These are phyloP conservation scores for Loripinus fragilis DNA, from an alignment of 2,888 invertebrate species.

Conservation along the genomic window DNA sequence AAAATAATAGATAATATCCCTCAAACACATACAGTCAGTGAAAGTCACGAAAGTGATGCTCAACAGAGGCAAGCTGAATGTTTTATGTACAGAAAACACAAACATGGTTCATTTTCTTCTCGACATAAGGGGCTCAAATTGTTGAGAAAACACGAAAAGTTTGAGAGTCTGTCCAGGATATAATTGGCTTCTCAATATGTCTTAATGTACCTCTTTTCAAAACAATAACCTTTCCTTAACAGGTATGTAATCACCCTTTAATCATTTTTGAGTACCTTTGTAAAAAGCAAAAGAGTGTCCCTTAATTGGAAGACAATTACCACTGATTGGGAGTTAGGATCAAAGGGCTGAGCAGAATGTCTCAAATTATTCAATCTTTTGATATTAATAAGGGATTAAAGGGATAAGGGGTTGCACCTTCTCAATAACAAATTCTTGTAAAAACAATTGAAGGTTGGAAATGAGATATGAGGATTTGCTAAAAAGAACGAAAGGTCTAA, in stretches of 20 bases:
- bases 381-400: constrained; percentile 38
- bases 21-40: not conserved
- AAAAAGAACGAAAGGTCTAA: not conserved
- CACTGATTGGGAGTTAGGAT: constrained; percentile 40
- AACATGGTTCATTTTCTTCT: constrained; percentile 4
- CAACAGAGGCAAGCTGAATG: not conserved
- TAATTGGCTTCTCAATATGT: constrained; percentile 18
- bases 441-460: not conserved
- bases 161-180: not conserved
- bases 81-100: not conserved
- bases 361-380: constrained; percentile 43
- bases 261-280: constrained; percentile 39
- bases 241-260: constrained; percentile 38
- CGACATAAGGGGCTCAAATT: constrained; percentile 23
- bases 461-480: constrained; percentile 12
- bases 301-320: constrained; percentile 8
- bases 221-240: constrained; percentile 44
- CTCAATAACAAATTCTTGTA: constrained; percentile 9
- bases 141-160: constrained; percentile 21
- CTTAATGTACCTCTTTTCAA: constrained; percentile 31
- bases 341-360: constrained; percentile 44
- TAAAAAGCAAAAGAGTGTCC: constrained; percentile 40
- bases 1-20: constrained; percentile 11
- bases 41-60: constrained; percentile 15
- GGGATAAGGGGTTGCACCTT: not conserved